phyloP scores from a whole-genome alignment of 2,797 vertebrate genomes.

The Onychomys leucogaster region DNA sequence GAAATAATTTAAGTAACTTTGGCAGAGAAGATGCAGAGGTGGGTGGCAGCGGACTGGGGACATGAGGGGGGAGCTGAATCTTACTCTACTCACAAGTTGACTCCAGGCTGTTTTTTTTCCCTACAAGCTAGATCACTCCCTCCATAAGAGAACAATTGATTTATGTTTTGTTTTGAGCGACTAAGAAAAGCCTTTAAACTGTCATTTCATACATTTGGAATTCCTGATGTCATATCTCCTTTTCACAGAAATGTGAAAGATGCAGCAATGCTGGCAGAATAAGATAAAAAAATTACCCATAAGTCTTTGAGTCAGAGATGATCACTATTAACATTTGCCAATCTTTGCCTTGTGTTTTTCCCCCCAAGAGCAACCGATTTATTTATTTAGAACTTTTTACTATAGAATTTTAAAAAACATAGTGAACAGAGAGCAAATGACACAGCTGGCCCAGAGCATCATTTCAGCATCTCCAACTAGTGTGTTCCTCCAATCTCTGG shows the following conservation, averaged over 20 bases:
- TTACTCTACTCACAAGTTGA: not conserved
- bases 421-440: not conserved
- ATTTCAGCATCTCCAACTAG: not conserved
- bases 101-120: not conserved
- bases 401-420: not conserved
- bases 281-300: not conserved
- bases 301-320: not conserved
- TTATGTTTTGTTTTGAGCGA: not conserved
- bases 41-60: not conserved
- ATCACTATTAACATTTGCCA: not conserved
- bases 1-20: not conserved
- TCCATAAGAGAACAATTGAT: not conserved
- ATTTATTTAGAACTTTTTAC: constrained; percentile 52
- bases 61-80: not conserved
- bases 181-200: not conserved
- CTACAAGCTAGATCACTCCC: not conserved
- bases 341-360: not conserved
- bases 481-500: not conserved
- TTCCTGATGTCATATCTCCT: not conserved
- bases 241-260: constrained; percentile 7
- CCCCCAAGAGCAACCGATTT: not conserved
- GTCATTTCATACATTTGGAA: not conserved
- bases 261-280: not conserved
- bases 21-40: not conserved
- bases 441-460: not conserved